Conservation (phyloP, 2,888 invertebrate species). For the Sarcophaga rosellei region DNA sequence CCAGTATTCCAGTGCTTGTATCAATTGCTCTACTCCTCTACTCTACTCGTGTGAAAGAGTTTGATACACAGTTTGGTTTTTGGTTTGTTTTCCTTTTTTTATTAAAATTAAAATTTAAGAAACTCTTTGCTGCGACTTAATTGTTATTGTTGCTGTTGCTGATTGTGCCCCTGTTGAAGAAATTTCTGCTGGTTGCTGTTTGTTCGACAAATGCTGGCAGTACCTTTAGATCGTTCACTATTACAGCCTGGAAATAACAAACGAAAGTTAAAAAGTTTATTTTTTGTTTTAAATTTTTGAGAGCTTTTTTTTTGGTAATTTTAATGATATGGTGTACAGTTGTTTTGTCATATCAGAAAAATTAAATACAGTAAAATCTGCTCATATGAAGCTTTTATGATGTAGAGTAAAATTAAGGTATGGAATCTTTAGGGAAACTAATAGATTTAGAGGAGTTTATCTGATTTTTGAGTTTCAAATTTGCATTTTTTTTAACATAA, state of each 20-base stretch:
- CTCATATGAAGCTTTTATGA: not conserved
- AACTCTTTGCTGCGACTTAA: conserved; percentile 33
- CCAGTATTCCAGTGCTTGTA: not conserved
- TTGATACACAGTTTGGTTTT: conserved; percentile 27
- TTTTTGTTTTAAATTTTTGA: conserved; percentile 20
- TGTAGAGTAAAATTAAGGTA: too few relatives aligned
- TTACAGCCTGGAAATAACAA: conserved; percentile 35
- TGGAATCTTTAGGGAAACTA: too few relatives aligned
- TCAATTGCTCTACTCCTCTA: conserved; percentile 16
- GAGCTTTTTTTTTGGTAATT: conserved; percentile 26
- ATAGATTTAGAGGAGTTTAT: too few relatives aligned
- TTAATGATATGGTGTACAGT: not conserved
- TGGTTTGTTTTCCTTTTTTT: not conserved
- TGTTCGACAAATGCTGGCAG: conserved; percentile 29
- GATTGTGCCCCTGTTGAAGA: conserved; percentile 8
- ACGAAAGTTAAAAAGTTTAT: conserved; percentile 27
- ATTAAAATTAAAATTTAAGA: conserved; percentile 7
- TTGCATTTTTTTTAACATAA: too few relatives aligned
- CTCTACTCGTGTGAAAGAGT: conserved; percentile 27
- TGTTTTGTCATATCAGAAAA: not conserved
- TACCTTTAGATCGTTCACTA: conserved; percentile 25
- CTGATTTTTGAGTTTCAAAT: too few relatives aligned
- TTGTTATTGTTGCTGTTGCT: conserved; percentile 25
- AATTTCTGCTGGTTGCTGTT: conserved; percentile 26
- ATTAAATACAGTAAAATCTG: conserved; percentile 1